Evolutionary conservation across 2,888 invertebrate species (phyloP).

Genomic region (Lucinisca nassula): DNA sequence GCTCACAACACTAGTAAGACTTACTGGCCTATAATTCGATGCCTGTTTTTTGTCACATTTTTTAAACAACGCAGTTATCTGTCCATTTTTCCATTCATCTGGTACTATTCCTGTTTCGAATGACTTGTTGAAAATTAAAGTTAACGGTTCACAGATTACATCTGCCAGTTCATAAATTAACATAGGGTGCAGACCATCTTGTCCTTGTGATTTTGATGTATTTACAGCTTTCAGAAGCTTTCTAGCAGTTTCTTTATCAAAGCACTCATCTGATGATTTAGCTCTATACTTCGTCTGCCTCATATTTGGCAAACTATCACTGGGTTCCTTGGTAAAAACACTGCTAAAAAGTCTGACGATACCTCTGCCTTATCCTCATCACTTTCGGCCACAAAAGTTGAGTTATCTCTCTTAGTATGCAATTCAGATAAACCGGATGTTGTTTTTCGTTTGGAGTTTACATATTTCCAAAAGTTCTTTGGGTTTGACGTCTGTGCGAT

Average conservation of each 20-base stretch:
- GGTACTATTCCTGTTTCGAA: background rate
- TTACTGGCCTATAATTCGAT: constrained; percentile 39
- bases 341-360: constrained; percentile 2
- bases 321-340: background rate
- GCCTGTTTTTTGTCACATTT: constrained; percentile 9
- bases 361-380: background rate
- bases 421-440: background rate
- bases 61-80: background rate
- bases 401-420: background rate
- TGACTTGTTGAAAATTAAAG: background rate
- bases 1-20: constrained; percentile 6
- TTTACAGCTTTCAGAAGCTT: background rate
- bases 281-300: background rate
- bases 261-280: background rate
- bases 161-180: background rate
- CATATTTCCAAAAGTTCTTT: constrained; percentile 50
- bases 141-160: background rate
- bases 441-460: constrained; percentile 36
- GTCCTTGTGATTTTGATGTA: background rate
- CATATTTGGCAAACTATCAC: background rate
- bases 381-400: background rate
- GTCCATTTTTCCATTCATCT: background rate
- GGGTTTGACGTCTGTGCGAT: constrained; percentile 37
- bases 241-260: background rate
- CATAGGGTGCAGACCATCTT: background rate